Conservation (phyloP, 2,888 invertebrate species). For the Agriotes lineatus region DNA sequence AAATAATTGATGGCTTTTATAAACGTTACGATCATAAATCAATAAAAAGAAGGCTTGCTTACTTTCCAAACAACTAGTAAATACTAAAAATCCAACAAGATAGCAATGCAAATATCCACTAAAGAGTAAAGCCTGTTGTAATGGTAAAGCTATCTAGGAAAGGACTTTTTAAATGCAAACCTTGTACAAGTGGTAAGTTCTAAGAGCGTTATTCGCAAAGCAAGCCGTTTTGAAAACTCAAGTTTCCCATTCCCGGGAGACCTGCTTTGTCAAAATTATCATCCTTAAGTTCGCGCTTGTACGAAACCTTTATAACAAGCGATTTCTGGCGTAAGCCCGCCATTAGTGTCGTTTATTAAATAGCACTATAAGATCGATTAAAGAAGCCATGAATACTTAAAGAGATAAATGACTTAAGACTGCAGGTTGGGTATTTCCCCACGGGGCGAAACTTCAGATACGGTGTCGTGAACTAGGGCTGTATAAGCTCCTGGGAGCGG, state of each 20-base stretch:
- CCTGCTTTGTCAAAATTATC: constrained; percentile 5
- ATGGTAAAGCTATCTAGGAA: too few relatives aligned
- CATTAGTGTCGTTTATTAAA: constrained; percentile 29
- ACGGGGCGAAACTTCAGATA: constrained; percentile 81
- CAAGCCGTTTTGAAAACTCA: constrained; percentile 12
- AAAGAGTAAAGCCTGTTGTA: too few relatives aligned
- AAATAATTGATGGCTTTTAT: too few relatives aligned
- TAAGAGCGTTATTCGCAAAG: constrained; percentile 19
- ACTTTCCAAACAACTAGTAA: too few relatives aligned
- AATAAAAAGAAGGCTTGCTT: too few relatives aligned
- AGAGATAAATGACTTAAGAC: constrained; percentile 63
- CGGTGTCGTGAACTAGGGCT: constrained; percentile 86
- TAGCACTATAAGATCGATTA: constrained; percentile 30
- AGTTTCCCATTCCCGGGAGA: constrained; percentile 4
- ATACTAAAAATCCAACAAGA: too few relatives aligned
- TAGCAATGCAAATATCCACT: too few relatives aligned
- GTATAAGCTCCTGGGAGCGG: constrained; percentile 86
- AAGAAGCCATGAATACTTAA: constrained; percentile 44
- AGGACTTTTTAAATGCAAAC: too few relatives aligned
- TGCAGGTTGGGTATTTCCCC: constrained; percentile 78
- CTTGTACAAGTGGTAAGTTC: too few relatives aligned
- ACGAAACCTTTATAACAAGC: constrained; percentile 2
- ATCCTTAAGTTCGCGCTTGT: constrained; percentile 8
- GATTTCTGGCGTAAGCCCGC: not conserved
- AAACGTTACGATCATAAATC: too few relatives aligned